Evolutionary conservation across 2,888 invertebrate genomes (phyloP).

Genomic region (Trachelus stipa): DNA sequence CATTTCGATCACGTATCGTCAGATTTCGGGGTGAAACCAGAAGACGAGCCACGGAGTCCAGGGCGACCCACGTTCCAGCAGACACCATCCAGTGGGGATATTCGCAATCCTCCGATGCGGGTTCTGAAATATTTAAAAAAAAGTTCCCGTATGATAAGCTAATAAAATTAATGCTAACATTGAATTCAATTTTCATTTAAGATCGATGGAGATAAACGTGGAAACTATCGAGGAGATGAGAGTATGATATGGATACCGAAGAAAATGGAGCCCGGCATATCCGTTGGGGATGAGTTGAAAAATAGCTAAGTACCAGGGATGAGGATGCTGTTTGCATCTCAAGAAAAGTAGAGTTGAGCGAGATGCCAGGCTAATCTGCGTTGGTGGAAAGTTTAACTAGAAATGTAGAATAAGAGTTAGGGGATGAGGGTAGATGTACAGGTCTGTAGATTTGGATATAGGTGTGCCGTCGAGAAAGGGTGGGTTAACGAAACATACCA

Average conservation of each 20-base stretch:
- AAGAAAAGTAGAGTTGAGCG: not conserved
- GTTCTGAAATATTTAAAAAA: slow-evolving; percentile 40
- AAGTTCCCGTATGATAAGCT: not conserved
- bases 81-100: slow-evolving; percentile 56
- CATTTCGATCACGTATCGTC: slow-evolving; percentile 56
- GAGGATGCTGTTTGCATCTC: not conserved
- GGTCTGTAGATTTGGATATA: not conserved
- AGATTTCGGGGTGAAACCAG: slow-evolving; percentile 52
- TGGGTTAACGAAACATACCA: slow-evolving; percentile 45
- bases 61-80: slow-evolving; percentile 55
- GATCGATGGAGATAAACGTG: not conserved
- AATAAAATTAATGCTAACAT: not conserved
- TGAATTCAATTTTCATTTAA: not conserved
- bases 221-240: not conserved
- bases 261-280: not conserved
- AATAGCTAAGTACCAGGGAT: not conserved
- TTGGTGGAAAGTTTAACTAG: slow-evolving; percentile 53
- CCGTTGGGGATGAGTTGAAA: not conserved
- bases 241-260: not conserved
- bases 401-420: slow-evolving; percentile 35
- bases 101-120: slow-evolving; percentile 43
- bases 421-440: not conserved
- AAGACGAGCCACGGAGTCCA: slow-evolving; percentile 53
- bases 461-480: slow-evolving; percentile 3
- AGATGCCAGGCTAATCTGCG: slow-evolving; percentile 44